Evolutionary conservation across 1,140 invertebrate species (phyloP).

Genomic region (Drosophila mojavensis): DNA sequence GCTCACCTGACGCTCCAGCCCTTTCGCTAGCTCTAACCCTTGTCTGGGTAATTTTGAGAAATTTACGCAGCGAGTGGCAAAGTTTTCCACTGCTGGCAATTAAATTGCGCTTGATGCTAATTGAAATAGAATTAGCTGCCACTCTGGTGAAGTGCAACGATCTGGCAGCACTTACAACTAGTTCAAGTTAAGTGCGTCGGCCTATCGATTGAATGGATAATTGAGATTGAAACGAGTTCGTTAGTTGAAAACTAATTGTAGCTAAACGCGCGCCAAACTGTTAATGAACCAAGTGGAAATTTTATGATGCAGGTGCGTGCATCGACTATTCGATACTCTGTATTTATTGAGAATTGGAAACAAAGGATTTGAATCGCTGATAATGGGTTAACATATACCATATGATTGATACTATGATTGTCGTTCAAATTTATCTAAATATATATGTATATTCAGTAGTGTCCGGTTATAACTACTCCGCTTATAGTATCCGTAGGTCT

Average conservation of each 20-base stretch:
- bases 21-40: not conserved
- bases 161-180: conserved; percentile 8
- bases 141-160: not conserved
- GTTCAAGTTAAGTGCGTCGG: not conserved
- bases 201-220: not conserved
- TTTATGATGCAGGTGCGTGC: no score
- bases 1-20: not conserved
- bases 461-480: no score
- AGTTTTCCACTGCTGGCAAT: conserved; percentile 13
- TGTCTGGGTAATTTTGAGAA: conserved; percentile 1
- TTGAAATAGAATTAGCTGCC: conserved; percentile 23
- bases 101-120: conserved; percentile 19
- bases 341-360: no score
- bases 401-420: no score
- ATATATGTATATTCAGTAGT: no score
- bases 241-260: not conserved
- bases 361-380: no score
- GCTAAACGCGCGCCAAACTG: not conserved
- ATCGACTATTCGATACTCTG: no score
- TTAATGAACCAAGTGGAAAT: no score
- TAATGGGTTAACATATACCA: no score
- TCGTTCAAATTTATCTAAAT: no score
- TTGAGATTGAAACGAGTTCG: not conserved
- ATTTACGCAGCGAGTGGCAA: conserved; percentile 9
- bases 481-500: no score